Percentiles rank a stretch among this genome's conserved stretches.
Conservation (phyloP, 2,888 invertebrate genomes). For the Dorcus parallelipipedus region DNA sequence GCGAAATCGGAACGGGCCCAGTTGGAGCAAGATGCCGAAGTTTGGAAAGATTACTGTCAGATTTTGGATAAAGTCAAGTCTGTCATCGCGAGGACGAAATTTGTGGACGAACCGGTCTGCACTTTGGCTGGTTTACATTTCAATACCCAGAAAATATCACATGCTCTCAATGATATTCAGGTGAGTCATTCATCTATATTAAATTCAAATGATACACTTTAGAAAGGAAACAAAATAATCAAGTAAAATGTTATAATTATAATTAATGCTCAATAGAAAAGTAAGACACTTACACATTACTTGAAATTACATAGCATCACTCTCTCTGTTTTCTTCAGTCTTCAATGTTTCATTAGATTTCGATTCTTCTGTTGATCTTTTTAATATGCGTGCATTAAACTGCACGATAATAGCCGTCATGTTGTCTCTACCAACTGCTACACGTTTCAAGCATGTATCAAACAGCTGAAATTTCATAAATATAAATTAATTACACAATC, state of each 20-base stretch:
- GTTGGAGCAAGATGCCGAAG: conserved; percentile 76
- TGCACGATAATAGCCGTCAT: conserved; percentile 96
- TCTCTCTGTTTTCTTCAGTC: conserved; percentile 32
- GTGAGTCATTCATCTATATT: conserved; percentile 51
- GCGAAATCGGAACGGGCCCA: conserved; percentile 78
- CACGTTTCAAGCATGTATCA: conserved; percentile 89
- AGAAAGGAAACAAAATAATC: too few species aligned
- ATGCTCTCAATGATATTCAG: conserved; percentile 71
- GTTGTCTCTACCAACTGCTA: conserved; percentile 91
- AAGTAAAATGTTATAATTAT: too few species aligned
- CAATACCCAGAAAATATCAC: conserved; percentile 78
- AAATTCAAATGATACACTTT: neutral
- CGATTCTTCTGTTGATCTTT: conserved; percentile 34
- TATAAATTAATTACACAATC: neutral
- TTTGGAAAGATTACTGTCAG: conserved; percentile 82
- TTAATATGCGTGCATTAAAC: conserved; percentile 56
- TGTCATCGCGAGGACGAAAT: conserved; percentile 69
- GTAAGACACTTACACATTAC: too few species aligned
- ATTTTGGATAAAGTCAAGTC: conserved; percentile 74
- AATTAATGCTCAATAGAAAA: too few species aligned
- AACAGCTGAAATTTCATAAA: conserved; percentile 70
- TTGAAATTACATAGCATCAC: too few species aligned
- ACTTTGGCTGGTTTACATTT: conserved; percentile 78
- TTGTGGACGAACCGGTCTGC: conserved; percentile 75
- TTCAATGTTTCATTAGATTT: conserved; percentile 38